Evolutionary conservation across 1,140 invertebrate genomes (phyloP).

Genomic region (Druon quercuslanigerum): DNA sequence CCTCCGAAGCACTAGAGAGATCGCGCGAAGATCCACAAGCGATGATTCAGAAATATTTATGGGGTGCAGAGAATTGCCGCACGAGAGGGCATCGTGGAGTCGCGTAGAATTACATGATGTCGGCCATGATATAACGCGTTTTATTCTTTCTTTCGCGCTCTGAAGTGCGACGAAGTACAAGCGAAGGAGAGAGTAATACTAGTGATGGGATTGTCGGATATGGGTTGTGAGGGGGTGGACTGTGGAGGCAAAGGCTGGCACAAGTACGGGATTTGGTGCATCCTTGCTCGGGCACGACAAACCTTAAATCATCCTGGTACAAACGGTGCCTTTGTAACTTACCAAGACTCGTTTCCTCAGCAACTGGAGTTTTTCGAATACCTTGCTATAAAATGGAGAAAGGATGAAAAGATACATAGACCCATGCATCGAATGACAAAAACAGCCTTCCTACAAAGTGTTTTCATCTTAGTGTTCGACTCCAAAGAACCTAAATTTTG

Average conservation of each 20-base stretch:
- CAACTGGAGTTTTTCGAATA: constrained; percentile 1
- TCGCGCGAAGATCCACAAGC: constrained; percentile 42
- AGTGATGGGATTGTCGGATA: background rate
- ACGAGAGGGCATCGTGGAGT: constrained; percentile 51
- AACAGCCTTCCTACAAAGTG: no score
- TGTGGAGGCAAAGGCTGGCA: background rate
- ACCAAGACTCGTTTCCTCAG: background rate
- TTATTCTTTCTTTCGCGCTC: constrained; percentile 38
- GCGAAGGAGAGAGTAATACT: constrained; percentile 12
- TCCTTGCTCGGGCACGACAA: background rate
- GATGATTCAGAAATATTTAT: constrained; percentile 72
- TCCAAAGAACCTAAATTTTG: no score
- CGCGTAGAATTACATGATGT: constrained; percentile 67
- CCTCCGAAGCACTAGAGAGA: background rate
- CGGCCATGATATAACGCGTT: constrained; percentile 61
- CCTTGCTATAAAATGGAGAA: background rate
- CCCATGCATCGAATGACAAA: no score
- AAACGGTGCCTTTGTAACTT: background rate
- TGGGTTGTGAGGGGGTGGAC: background rate
- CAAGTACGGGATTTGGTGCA: constrained; percentile 19
- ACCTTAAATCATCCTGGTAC: constrained; percentile 24
- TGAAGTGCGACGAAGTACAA: constrained; percentile 2
- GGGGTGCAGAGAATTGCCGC: constrained; percentile 59
- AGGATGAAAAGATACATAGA: no score
- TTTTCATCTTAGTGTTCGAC: no score